Evolutionary conservation across 2,888 invertebrate species (phyloP).

Genomic region (Danaus chrysippus): DNA sequence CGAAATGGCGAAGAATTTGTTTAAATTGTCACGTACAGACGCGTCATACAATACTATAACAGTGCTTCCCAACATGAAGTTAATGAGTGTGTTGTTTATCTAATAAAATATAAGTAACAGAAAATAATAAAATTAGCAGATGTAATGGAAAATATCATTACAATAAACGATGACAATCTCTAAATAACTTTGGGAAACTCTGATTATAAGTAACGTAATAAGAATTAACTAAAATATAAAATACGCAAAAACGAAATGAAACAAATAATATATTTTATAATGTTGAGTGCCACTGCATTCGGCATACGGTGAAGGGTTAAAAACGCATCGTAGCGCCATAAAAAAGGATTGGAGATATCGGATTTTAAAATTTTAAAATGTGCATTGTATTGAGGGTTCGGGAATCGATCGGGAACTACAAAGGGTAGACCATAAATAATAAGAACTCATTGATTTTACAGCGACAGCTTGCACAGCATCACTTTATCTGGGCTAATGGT

Average conservation of each 20-base stretch:
- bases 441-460: slow-evolving; percentile 66
- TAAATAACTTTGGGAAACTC: no score
- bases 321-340: slow-evolving; percentile 75
- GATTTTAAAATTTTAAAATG: slow-evolving; percentile 79
- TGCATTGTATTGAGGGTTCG: slow-evolving; percentile 77
- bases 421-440: slow-evolving; percentile 76
- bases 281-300: slow-evolving; percentile 52
- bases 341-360: slow-evolving; percentile 76
- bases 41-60: slow-evolving; percentile 67
- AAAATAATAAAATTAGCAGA: background rate
- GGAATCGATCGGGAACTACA: slow-evolving; percentile 74
- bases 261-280: slow-evolving; percentile 2
- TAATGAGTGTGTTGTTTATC: slow-evolving; percentile 28
- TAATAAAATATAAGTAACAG: slow-evolving; percentile 1
- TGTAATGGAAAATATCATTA: no score
- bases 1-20: slow-evolving; percentile 79
- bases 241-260: no score
- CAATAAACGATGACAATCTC: no score
- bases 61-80: slow-evolving; percentile 49
- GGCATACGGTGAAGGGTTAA: slow-evolving; percentile 76
- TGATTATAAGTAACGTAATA: no score
- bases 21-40: slow-evolving; percentile 80
- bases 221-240: no score
- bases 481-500: slow-evolving; percentile 21
- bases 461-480: slow-evolving; percentile 63